Percentiles rank a stretch among this genome's conserved stretches.
These are phyloP conservation scores for Melopsittacus undulatus DNA, from an alignment of 2,797 vertebrate genomes.

Conservation along the genomic window DNA sequence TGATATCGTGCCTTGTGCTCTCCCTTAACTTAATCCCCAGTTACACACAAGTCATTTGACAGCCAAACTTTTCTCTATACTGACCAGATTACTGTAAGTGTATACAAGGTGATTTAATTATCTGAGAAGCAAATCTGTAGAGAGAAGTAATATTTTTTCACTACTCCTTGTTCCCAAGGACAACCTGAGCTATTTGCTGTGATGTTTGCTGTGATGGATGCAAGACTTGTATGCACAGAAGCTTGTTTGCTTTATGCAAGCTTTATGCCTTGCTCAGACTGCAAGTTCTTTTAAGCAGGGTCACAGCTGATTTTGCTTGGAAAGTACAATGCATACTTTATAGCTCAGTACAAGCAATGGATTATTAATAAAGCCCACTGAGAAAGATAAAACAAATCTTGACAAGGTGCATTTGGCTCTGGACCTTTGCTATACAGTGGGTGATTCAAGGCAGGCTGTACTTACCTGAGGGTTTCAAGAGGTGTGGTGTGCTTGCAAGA, in stretches of 20 bases:
- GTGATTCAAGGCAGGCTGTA: constrained; percentile 17
- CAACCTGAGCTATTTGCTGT: not conserved
- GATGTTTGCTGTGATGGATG: not conserved
- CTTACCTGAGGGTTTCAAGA: constrained; percentile 24
- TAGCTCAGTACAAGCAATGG: not conserved
- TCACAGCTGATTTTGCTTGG: not conserved
- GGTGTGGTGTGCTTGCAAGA: constrained; percentile 55
- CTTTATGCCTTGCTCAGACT: not conserved
- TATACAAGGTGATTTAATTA: not conserved
- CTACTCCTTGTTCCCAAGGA: not conserved
- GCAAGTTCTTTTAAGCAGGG: not conserved
- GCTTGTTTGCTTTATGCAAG: not conserved
- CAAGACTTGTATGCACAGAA: not conserved
- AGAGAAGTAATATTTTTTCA: not conserved
- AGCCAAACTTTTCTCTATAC: not conserved
- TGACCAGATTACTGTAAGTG: not conserved
- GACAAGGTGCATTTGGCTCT: not conserved
- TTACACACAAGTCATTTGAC: not conserved
- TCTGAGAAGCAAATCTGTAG: not conserved
- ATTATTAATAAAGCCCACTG: not conserved
- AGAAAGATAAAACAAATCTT: not conserved
- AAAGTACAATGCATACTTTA: not conserved
- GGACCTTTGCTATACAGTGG: not conserved
- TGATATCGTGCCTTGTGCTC: not conserved
- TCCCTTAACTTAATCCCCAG: not conserved